Conservation (phyloP, 2,888 invertebrate genomes). For the Cylloceria caligata region DNA sequence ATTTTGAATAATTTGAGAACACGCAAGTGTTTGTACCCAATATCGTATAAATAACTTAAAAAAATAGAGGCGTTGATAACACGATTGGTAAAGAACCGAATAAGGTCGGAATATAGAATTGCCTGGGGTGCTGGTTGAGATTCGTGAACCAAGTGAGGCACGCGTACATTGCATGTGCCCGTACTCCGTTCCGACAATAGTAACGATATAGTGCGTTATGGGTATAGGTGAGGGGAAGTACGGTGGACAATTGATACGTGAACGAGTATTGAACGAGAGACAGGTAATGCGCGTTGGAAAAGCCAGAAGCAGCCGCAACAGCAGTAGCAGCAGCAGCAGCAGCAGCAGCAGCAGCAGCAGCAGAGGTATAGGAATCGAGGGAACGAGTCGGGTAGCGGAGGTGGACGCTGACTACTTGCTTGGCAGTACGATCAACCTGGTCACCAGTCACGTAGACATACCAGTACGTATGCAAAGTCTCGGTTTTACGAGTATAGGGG, state of each 20-base stretch:
- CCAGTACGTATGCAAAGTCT: background rate
- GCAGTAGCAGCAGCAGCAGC: too few species aligned
- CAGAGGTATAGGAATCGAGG: constrained; percentile 25
- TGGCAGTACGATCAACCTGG: constrained; percentile 33
- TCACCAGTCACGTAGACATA: constrained; percentile 60
- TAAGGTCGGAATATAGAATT: constrained; percentile 16
- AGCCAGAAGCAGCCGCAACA: too few species aligned
- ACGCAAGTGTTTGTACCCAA: too few species aligned
- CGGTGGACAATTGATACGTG: constrained; percentile 64
- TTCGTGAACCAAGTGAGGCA: constrained; percentile 24
- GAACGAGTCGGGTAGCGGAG: constrained; percentile 33
- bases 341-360: too few species aligned
- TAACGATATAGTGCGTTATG: constrained; percentile 10
- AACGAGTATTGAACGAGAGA: constrained; percentile 63
- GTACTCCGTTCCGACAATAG: constrained; percentile 17
- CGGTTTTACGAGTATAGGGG: constrained; percentile 9
- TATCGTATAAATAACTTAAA: background rate
- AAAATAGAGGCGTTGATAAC: background rate
- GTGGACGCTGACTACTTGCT: constrained; percentile 29
- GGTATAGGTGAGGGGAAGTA: constrained; percentile 14
- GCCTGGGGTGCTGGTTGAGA: constrained; percentile 18
- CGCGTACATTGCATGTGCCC: constrained; percentile 12
- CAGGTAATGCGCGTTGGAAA: constrained; percentile 47
- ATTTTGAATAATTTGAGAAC: background rate
- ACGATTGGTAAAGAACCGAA: background rate